phyloP scores from a whole-genome alignment of 2,888 invertebrate species.

The Pristionchus japonicus region DNA sequence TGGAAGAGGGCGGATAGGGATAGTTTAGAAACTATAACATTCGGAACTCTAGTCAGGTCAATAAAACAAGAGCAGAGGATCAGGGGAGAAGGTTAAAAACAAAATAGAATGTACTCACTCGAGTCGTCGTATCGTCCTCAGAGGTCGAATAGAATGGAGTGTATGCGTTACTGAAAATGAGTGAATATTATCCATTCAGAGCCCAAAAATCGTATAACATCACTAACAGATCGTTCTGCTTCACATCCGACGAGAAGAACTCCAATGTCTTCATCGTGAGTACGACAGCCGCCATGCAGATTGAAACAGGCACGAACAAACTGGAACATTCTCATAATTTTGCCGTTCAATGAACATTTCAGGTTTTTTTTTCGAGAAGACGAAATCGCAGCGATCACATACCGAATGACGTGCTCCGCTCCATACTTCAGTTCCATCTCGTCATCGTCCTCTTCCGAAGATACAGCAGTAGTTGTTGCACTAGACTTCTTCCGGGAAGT shows the following conservation, averaged over 20 bases:
- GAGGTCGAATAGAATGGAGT: constrained; percentile 88
- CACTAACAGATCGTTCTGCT: not conserved
- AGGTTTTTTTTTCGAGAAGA: not conserved
- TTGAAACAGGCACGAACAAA: constrained; percentile 95
- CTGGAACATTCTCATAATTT: constrained; percentile 78
- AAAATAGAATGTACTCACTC: not conserved
- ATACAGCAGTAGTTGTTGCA: too few species aligned
- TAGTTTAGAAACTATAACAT: not conserved
- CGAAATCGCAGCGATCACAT: not conserved
- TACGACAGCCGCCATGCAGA: constrained; percentile 99
- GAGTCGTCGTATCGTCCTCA: not conserved
- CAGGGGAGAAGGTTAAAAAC: not conserved
- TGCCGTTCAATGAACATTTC: not conserved
- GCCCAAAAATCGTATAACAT: too few species aligned
- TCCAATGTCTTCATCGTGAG: constrained; percentile 92
- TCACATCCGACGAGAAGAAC: constrained; percentile 83
- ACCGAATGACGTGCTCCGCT: constrained; percentile 91
- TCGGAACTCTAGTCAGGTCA: not conserved
- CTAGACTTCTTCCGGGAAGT: not conserved
- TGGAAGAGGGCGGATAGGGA: too few species aligned
- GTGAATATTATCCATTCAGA: not conserved
- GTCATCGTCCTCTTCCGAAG: constrained; percentile 54
- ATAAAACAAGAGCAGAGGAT: not conserved
- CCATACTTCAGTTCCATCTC: constrained; percentile 84
- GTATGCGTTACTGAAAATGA: constrained; percentile 88